Conservation (phyloP, 2,888 invertebrate genomes). For the Coelinius sp. region DNA sequence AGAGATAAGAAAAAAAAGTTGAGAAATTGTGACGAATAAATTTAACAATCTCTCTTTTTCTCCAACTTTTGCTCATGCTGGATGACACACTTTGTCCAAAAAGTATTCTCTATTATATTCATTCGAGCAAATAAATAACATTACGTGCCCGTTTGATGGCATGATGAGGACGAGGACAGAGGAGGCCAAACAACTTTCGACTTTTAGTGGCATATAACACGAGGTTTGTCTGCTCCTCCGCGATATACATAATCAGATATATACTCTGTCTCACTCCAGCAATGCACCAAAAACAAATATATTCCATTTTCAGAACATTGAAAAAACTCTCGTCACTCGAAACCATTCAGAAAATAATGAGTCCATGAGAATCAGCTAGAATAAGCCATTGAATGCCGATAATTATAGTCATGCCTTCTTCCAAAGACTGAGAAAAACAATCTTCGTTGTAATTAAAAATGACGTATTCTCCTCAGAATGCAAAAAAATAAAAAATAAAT, state of each 20-base stretch:
- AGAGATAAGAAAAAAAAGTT: too few relatives aligned
- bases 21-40: too few relatives aligned
- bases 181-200: conserved; percentile 49
- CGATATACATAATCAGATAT: conserved; percentile 54
- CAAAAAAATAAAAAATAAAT: conserved; percentile 15
- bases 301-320: not conserved
- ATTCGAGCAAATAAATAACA: conserved; percentile 31
- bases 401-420: not conserved
- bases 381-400: not conserved
- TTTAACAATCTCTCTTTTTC: too few relatives aligned
- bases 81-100: not conserved
- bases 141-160: conserved; percentile 26
- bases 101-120: not conserved
- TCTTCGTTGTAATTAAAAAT: conserved; percentile 14
- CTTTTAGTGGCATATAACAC: conserved; percentile 33
- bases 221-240: conserved; percentile 45
- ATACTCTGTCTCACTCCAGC: not conserved
- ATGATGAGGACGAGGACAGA: conserved; percentile 31
- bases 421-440: not conserved
- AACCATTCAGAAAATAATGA: conserved; percentile 1
- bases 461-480: too few relatives aligned
- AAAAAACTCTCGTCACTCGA: not conserved
- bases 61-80: not conserved
- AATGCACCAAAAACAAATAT: not conserved
- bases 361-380: not conserved